Evolutionary conservation across 2,797 vertebrate species (phyloP), one percentile per base, ranked within the genome.

Genomic region (Acanthopagrus latus): DNA sequence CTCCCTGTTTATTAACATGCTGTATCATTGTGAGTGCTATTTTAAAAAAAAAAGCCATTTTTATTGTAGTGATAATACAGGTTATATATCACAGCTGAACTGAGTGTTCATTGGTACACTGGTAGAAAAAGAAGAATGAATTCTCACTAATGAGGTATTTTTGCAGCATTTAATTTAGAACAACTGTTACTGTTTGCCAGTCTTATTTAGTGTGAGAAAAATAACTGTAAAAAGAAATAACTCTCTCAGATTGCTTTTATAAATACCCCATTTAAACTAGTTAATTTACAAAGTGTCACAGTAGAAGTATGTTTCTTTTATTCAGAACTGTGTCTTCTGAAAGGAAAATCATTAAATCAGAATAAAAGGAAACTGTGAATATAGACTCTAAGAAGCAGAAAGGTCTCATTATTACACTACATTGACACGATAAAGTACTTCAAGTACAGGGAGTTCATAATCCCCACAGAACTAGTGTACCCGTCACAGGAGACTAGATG

Each of bases 181-280:
- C 64, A 68, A 58, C 48, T 62, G 41, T 7, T 68, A 50, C 64
- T 71, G 16, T 64, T 38, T 67, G 62, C 9, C 56, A 71, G 25
- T 82, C 65, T 13, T 71, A 18, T 77, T 79, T 58, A 57, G 43
- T 51, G n/a, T 25, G 27, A 13, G 38, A 67, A n/a, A 44, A 58
- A 56, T 10, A 18, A 25, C 7, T 67, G 6, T 74, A 23, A 72
- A 23, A 64, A 82, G 79, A 41, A 62, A 69, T 27, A 41, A 51
- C 21, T n/a, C n/a, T n/a, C 21, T 71, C 14, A 74, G 64, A 78
- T 71, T 52, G 52, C 65, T 68, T 76, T 65, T 10, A 65, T 27
- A 63, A 77, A 63, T 18, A 66, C 14, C 38, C 44, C 38, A 44
- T 72, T 81, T 72, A 64, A 75, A 77, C 76, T 65, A 56, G 44